phyloP scores from a whole-genome alignment of 2,797 vertebrate species.

The Chiroxiphia lanceolata region DNA sequence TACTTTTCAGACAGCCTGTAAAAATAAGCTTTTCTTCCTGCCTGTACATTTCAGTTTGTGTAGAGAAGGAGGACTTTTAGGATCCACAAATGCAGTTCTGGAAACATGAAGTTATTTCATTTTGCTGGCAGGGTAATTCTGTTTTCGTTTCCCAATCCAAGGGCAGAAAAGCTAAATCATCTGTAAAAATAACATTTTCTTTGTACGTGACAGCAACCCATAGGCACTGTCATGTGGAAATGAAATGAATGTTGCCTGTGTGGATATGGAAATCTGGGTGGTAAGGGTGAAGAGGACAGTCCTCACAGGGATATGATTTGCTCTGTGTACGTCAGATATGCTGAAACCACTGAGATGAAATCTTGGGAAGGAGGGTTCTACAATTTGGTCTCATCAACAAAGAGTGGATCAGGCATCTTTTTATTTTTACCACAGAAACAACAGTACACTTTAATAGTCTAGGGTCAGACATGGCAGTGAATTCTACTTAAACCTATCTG shows the following conservation, averaged over 20 bases:
- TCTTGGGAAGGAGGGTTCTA: background rate
- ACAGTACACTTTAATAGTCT: background rate
- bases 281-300: background rate
- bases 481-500: background rate
- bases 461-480: background rate
- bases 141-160: background rate
- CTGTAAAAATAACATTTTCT: conserved; percentile 23
- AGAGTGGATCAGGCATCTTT: background rate
- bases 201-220: background rate
- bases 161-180: conserved; percentile 3
- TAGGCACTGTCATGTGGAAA: background rate
- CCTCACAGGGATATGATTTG: background rate
- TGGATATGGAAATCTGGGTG: background rate
- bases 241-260: background rate
- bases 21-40: background rate
- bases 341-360: background rate
- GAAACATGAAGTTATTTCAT: conserved; percentile 6
- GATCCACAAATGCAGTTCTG: background rate
- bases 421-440: background rate
- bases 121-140: conserved; percentile 8
- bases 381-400: background rate
- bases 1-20: background rate
- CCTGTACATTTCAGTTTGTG: background rate
- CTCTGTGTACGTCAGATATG: background rate
- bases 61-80: background rate